phyloP scores from a whole-genome alignment of 2,888 invertebrate species.

The Ormyrus nitidulus region DNA sequence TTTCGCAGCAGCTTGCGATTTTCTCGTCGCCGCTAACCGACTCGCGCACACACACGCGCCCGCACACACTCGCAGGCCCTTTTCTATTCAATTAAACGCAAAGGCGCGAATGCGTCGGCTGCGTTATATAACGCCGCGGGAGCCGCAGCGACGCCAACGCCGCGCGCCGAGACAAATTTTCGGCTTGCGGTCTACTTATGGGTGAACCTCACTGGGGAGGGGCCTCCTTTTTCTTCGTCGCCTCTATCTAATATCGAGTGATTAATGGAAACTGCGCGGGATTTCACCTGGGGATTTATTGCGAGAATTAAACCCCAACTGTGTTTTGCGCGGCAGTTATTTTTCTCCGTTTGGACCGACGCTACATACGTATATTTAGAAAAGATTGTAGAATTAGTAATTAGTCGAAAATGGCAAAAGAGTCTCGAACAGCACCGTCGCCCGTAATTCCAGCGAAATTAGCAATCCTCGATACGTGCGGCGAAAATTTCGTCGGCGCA shows the following conservation, averaged over 20 bases:
- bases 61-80: background rate
- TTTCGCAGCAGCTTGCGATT: constrained; percentile 44
- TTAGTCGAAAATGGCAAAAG: no score
- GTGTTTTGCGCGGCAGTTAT: no score
- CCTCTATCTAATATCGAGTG: no score
- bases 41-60: background rate
- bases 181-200: constrained; percentile 1
- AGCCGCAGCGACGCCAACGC: background rate
- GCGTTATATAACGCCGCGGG: background rate
- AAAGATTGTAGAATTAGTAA: no score
- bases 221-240: no score
- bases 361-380: no score
- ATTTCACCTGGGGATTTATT: no score
- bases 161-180: background rate
- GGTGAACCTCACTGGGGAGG: background rate
- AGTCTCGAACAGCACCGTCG: no score
- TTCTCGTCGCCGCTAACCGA: constrained; percentile 26
- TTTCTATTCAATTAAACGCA: constrained; percentile 44
- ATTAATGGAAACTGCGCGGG: no score
- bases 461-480: background rate
- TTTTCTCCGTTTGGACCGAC: no score
- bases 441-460: no score
- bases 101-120: constrained; percentile 1
- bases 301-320: no score
- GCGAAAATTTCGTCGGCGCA: constrained; percentile 4